Evolutionary conservation across 2,888 invertebrate genomes (phyloP).

Genomic region (Drosophila yooni): DNA sequence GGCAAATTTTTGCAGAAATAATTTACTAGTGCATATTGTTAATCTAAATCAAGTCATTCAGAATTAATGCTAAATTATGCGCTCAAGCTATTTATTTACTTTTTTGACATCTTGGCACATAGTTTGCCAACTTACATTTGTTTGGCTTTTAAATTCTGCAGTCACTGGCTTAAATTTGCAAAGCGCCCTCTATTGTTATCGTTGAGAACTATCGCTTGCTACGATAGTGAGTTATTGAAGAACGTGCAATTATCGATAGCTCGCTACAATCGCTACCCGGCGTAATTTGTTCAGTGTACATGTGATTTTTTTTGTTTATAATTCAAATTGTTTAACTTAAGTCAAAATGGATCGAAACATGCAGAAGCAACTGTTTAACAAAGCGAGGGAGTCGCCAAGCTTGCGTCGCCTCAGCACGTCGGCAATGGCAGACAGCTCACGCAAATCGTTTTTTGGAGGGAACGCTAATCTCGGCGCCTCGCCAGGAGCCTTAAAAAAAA

Average conservation of each 20-base stretch:
- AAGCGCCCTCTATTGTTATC: not conserved
- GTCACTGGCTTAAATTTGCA: not conserved
- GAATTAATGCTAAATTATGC: not conserved
- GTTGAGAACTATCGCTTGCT: not conserved
- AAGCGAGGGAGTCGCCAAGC: constrained; percentile 72
- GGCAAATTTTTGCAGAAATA: rapidly evolving
- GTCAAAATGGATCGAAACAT: constrained; percentile 50
- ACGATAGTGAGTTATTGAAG: not conserved
- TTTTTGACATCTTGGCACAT: not conserved
- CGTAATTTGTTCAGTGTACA: constrained; percentile 42
- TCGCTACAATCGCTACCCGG: constrained; percentile 33
- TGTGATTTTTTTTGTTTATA: constrained; percentile 51
- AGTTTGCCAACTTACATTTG: not conserved
- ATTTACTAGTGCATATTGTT: not conserved
- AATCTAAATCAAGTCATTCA: not conserved
- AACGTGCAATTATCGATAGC: constrained; percentile 6
- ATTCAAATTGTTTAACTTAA: constrained; percentile 13
- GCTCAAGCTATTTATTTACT: not conserved
- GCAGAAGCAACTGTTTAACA: constrained; percentile 76
- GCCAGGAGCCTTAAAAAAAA: constrained; percentile 68
- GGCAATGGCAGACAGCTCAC: constrained; percentile 57
- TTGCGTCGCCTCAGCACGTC: constrained; percentile 69
- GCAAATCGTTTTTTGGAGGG: constrained; percentile 78
- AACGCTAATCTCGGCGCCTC: constrained; percentile 37
- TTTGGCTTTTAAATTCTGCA: not conserved